These are phyloP conservation scores for Sebastes taczanowskii DNA, from an alignment of 2,797 vertebrate species.

Conservation along the genomic window DNA sequence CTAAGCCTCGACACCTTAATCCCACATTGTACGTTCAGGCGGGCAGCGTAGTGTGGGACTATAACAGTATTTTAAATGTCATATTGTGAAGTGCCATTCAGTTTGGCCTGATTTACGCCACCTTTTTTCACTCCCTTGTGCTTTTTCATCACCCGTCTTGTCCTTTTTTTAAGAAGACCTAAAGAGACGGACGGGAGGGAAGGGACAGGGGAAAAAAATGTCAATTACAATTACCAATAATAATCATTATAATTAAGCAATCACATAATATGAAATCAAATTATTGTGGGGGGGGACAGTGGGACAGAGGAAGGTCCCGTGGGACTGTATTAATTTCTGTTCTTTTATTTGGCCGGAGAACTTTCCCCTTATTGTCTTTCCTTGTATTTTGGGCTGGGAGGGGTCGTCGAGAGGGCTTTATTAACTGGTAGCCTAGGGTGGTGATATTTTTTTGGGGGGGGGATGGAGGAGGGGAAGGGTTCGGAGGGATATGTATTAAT, in stretches of 20 bases:
- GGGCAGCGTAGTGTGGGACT: background rate
- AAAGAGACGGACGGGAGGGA: constrained; percentile 6
- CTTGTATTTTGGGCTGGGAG: constrained; percentile 55
- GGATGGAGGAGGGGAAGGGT: constrained; percentile 35
- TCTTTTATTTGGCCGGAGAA: constrained; percentile 76
- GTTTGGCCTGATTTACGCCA: background rate
- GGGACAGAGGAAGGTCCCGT: constrained; percentile 68
- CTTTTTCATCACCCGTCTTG: background rate
- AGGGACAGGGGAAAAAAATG: constrained; percentile 56
- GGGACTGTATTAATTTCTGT: constrained; percentile 82
- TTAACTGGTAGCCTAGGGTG: constrained; percentile 83
- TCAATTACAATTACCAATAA: constrained; percentile 86
- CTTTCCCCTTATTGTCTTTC: constrained; percentile 77
- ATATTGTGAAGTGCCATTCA: background rate
- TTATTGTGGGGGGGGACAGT: constrained; percentile 78
- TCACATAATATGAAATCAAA: constrained; percentile 86
- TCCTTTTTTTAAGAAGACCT: constrained; percentile 23
- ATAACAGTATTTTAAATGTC: constrained; percentile 18
- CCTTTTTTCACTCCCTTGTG: background rate
- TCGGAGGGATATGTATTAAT: constrained; percentile 71
- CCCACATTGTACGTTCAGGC: background rate
- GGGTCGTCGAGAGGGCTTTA: constrained; percentile 79
- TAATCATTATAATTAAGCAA: constrained; percentile 87
- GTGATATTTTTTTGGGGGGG: constrained; percentile 52
- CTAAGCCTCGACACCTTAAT: constrained; percentile 38